Base-by-base conservation (phyloP, 2,113 vertebrate genomes). In the Epinephelus fuscoguttatus region DNA sequence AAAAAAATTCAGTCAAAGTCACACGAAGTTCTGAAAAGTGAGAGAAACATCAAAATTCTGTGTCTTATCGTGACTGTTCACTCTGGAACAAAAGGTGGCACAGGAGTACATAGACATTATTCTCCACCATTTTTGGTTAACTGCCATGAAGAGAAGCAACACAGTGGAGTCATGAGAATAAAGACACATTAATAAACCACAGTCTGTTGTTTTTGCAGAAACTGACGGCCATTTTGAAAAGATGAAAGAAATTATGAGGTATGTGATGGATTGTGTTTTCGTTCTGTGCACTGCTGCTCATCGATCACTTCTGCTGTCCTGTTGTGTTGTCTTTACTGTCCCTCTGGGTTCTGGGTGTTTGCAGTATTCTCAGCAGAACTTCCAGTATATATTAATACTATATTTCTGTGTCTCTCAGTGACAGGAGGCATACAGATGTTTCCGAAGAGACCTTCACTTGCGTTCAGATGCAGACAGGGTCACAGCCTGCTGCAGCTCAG, bases 191-290 rank as follows among this genome's bases (percentile, higher is more conserved):
- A 10, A 42, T 42, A 7, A 56, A 56, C 11, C 1, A 21, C 14
- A 1, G 0, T 67, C 40, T 85, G 12, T 0, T 64, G 0, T 70
- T 69, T 63, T 47, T 73, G 0, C 80, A 95, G 94, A 94, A 84
- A 56, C 52, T 56, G 86, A 81, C 15, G 40, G 37, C 21, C 40
- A 68, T 6, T 1, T 18, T 25, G 85, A 85, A 50, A 47, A 47
- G 30, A 69, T 21, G 33, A 68, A 63, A 23, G 81, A 87, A 33
- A 1, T 18, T 6, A 17, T 15, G 61, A 86, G 89, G 93, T 94
- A 75, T 4, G 84, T 75, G 3, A 18, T 30, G 15, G 40, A 30
- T 1, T 19, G 23, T 25, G n/a, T 42, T 52, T 27, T 40, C 7
- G 4, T n/a, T 12, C 4, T 37, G 33, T 21, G 37, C 55, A 27